Evolutionary conservation across 2,113 vertebrate genomes (phyloP), one percentile per base, ranked within the genome.

Genomic region (Ageneiosus marmoratus): DNA sequence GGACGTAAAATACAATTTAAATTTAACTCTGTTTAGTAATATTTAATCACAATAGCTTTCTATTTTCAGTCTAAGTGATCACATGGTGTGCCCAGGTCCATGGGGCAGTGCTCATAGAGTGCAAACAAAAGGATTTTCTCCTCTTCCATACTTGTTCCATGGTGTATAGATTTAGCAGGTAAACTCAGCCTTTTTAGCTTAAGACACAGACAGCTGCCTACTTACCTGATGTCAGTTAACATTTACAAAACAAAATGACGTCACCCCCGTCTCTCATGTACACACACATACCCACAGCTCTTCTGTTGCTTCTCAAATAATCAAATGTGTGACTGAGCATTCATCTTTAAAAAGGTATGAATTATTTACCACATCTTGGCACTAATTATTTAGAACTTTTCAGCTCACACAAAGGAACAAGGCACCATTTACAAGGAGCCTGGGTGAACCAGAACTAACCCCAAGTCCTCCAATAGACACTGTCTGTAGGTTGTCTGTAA

Each of bases 201-300:
- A 41, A 44, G 27, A 34, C 16, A 29, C 7, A 48, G 18, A 46
- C 41, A 44, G 9, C 27, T 67, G 22, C 20, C 44, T n/a, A 65
- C 46, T 63, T 53, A 55, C 22, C 15, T 73, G 55, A 77, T 11
- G 32, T 67, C 60, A 67, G 22, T 50, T 2, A 67, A 48, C 46
- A 77, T 83, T 83, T 83, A 83, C 74, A 67, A 62, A 83, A 83
- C 74, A 69, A 67, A 77, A 77, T 44, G 3, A 78, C 60, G 55
- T n/a, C 41, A 84, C 56, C 41, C 37, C 62, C 1, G 41, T 83
- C 34, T 83, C 22, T 48, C 50, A 34, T 37, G 70, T 16, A 29
- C 24, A 29, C 27, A 51, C 7, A 24, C 74, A 46, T 18, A 29
- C 18, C 13, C 48, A 55, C 41, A 24, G 7, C 15, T 82, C 44